These are phyloP conservation scores for Urocolius indicus DNA, from an alignment of 2,113 vertebrate genomes.

Conservation along the genomic window DNA sequence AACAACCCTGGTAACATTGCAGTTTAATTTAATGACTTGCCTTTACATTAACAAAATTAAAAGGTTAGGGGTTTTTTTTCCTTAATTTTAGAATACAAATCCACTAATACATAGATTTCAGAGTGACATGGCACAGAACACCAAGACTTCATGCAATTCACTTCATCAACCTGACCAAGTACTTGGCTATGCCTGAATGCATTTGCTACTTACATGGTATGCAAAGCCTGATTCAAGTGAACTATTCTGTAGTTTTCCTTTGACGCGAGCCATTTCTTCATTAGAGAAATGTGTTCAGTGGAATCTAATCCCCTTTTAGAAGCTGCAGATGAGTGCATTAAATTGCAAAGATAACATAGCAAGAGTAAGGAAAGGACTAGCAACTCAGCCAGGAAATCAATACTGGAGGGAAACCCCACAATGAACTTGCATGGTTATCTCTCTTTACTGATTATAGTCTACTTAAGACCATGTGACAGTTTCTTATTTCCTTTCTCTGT, in stretches of 20 bases:
- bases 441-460: neutral
- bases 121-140: neutral
- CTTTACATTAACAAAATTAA: neutral
- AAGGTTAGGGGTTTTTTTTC: neutral
- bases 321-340: neutral
- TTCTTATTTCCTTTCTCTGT: neutral
- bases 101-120: neutral
- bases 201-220: neutral
- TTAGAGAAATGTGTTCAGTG: neutral
- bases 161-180: neutral
- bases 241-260: neutral
- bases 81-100: neutral
- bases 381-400: neutral
- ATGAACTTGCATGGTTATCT: neutral
- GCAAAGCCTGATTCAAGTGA: neutral
- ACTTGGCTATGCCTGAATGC: neutral
- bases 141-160: neutral
- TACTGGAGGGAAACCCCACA: neutral
- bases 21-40: neutral
- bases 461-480: neutral
- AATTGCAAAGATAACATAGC: neutral
- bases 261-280: neutral
- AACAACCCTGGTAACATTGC: neutral
- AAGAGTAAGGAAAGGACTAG: neutral
- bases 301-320: neutral